A percentile compares a stretch with the other conserved stretches of the same genome.
These are phyloP conservation scores for Drosophila dunni DNA, from an alignment of 1,140 invertebrate genomes.

Conservation along the genomic window DNA sequence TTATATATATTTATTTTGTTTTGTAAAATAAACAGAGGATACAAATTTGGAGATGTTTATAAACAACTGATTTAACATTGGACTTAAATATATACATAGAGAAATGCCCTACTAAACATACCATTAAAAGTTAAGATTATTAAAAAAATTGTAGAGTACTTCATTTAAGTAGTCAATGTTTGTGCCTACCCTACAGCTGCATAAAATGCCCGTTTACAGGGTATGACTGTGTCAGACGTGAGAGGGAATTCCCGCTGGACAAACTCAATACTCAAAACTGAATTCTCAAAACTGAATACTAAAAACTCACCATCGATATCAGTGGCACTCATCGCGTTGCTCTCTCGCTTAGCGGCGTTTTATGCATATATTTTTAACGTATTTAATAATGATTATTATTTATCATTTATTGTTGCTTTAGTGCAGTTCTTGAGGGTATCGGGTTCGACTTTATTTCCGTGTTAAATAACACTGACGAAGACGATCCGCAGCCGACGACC, in stretches of 20 bases:
- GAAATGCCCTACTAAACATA: no score
- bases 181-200: not conserved
- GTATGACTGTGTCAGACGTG: not conserved
- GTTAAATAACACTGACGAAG: slow-evolving; percentile 22
- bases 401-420: slow-evolving; percentile 11
- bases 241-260: not conserved
- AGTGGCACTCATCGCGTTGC: slow-evolving; percentile 50
- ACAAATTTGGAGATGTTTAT: no score
- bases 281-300: not conserved
- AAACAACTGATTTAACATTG: no score
- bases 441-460: slow-evolving; percentile 30
- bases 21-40: no score
- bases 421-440: not conserved
- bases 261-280: not conserved
- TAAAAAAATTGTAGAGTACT: no score
- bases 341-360: not conserved
- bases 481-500: slow-evolving; percentile 29
- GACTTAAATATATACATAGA: no score
- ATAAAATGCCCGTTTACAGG: not conserved
- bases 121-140: no score
- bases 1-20: no score
- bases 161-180: no score
- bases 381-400: not conserved
- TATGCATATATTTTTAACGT: not conserved
- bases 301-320: slow-evolving; percentile 49